phyloP scores from a whole-genome alignment of 1,140 invertebrate species.

The Teleopsis dalmanni region DNA sequence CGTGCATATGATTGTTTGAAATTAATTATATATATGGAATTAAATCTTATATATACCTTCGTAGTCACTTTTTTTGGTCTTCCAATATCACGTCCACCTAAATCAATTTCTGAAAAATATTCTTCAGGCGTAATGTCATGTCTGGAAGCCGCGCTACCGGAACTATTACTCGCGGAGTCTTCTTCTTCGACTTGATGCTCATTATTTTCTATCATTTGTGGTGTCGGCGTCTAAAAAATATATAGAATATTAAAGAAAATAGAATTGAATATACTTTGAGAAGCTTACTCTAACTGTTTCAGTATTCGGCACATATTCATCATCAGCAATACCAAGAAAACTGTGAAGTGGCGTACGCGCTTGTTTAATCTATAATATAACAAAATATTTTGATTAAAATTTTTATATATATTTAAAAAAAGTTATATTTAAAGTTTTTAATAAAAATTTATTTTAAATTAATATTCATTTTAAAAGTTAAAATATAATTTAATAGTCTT shows the following conservation, averaged over 20 bases:
- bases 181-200: no score
- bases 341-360: slow-evolving; percentile 75
- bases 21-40: no score
- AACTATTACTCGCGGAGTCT: slow-evolving; percentile 17
- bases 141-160: slow-evolving; percentile 30
- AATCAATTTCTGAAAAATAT: slow-evolving; percentile 71
- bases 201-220: slow-evolving; percentile 11
- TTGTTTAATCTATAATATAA: slow-evolving; percentile 38
- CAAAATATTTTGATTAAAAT: no score
- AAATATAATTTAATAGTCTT: no score
- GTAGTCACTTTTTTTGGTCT: slow-evolving; percentile 77
- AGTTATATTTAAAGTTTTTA: no score
- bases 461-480: no score
- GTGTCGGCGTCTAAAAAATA: slow-evolving; percentile 20
- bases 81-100: slow-evolving; percentile 83
- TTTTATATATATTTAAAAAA: no score
- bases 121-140: slow-evolving; percentile 66
- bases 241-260: slow-evolving; percentile 1
- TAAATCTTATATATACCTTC: slow-evolving; percentile 63
- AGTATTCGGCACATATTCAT: slow-evolving; percentile 44
- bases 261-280: not conserved
- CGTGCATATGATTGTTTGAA: no score
- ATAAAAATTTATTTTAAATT: no score
- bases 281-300: not conserved
- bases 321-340: slow-evolving; percentile 80